Conservation (phyloP, 2,797 vertebrate species). For the Trachurus trachurus region DNA sequence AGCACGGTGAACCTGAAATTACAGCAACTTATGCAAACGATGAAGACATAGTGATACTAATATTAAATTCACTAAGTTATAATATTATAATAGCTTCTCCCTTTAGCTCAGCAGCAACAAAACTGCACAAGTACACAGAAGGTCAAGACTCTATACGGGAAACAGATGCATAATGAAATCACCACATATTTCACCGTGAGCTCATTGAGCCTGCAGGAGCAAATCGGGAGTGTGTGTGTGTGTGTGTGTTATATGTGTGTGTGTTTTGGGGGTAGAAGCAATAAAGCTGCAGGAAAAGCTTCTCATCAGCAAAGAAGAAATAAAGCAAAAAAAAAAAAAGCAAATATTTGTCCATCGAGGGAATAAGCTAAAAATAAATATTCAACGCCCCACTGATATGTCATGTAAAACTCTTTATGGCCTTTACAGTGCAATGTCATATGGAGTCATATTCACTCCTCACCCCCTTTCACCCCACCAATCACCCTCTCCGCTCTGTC, state of each 20-base stretch:
- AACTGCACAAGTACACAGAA: conserved; percentile 64
- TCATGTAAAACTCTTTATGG: conserved; percentile 6
- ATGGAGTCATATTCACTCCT: conserved; percentile 19
- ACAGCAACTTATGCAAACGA: conserved; percentile 54
- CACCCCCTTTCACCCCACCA: not conserved
- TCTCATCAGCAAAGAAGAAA: conserved; percentile 37
- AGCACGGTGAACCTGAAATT: conserved; percentile 10
- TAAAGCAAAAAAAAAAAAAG: conserved; percentile 32
- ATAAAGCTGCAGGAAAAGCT: conserved; percentile 57
- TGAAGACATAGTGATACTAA: conserved; percentile 52
- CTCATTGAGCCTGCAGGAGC: conserved; percentile 56
- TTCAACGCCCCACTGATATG: not conserved
- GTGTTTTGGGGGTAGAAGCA: conserved; percentile 36
- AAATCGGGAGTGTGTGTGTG: conserved; percentile 24
- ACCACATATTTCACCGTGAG: conserved; percentile 60
- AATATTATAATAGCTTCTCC: conserved; percentile 59
- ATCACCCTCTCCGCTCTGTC: conserved; percentile 9
- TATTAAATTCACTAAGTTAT: conserved; percentile 49
- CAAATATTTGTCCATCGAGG: conserved; percentile 23
- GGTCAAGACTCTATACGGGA: conserved; percentile 61
- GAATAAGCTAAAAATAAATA: conserved; percentile 19
- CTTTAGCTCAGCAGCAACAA: conserved; percentile 52
- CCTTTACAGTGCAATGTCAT: conserved; percentile 41
- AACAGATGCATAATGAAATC: conserved; percentile 73
- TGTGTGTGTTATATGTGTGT: conserved; percentile 19